Base-by-base conservation (phyloP, 2,888 invertebrate species). In the Nebria salina region DNA sequence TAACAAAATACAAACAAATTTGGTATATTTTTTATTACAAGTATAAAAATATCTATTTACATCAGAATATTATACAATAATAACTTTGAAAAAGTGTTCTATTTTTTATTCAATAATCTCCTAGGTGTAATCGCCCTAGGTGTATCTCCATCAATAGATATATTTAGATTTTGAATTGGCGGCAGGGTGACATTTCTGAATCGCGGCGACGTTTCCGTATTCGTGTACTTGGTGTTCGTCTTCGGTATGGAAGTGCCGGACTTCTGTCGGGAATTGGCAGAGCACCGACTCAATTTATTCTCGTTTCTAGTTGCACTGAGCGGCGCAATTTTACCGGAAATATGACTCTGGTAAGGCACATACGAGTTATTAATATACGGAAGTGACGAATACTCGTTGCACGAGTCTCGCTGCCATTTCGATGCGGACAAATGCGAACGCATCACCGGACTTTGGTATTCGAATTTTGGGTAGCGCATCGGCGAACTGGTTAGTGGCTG, bases 41-140 rank as follows among this genome's bases (percentile, higher is more conserved):
- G 20, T 76, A 76, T 70, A 76, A 76, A 76, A 76, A 76, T 76
- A 76, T 76, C 54, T 70, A 75, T 42, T 54, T 54, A 70, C 65
- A 70, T 76, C 41, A 34, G 34, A 72, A 72, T 72, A 26, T 8
- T 72, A 66, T 76, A 65, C n/a, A 76, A 76, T 54, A 76, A 54
- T 15, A 64, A 64, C 64, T 64, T 34, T n/a, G 42, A n/a, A 11
- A 20, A 73, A 73, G 13, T 64, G 34, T 13, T 15, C 25, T 64
- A 75, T 70, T 65, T 75, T 80, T 70, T 65, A 64, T 64, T 75
- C 64, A 34, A 72, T 82, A 78, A 83, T 83, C 85, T 84, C 26
- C 86, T 83, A 34, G 87, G 88, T 9, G 87, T 86, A 6, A 87
- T 87, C 20, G 88, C 88, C 75, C 87, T 85, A 7, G 88, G 88